Percentiles rank a stretch among this genome's conserved stretches.
Conservation (phyloP, 2,888 invertebrate species). For the Catonia carolina region DNA sequence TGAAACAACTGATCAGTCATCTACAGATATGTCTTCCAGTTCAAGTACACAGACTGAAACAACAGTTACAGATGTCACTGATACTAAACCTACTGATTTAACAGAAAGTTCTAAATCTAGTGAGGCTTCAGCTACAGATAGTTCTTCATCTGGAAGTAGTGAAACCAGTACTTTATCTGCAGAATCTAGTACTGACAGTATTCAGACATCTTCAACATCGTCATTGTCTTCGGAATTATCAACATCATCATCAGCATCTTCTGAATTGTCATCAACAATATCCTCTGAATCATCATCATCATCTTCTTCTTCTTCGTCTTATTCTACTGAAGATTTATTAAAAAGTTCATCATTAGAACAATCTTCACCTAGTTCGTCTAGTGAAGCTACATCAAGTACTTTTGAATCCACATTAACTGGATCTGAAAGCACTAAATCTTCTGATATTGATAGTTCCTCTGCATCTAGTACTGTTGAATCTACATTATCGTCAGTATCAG, state of each 20-base stretch:
- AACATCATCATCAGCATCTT: slow-evolving; percentile 14
- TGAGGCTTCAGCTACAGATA: neutral
- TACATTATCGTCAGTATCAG: slow-evolving; percentile 4
- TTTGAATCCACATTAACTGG: neutral
- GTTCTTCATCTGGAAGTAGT: neutral
- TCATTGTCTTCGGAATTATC: slow-evolving; percentile 11
- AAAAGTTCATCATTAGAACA: slow-evolving; percentile 13
- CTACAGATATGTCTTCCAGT: slow-evolving; percentile 21
- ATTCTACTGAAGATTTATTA: slow-evolving; percentile 6
- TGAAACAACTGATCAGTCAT: slow-evolving; percentile 20
- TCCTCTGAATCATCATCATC: neutral
- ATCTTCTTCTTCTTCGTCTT: neutral
- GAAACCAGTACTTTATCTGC: neutral
- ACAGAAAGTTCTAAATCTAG: neutral
- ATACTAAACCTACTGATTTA: neutral
- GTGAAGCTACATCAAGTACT: neutral
- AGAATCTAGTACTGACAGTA: neutral
- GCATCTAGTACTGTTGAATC: slow-evolving; percentile 7
- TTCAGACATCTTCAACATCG: slow-evolving; percentile 19
- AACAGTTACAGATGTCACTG: slow-evolving; percentile 20
- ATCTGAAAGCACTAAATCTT: neutral
- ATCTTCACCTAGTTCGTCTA: slow-evolving; percentile 6
- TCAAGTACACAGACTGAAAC: slow-evolving; percentile 14
- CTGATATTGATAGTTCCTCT: neutral
- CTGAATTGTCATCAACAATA: neutral